Conservation (phyloP, 2,797 vertebrate species). For the Sebastes kiyomatsui region DNA sequence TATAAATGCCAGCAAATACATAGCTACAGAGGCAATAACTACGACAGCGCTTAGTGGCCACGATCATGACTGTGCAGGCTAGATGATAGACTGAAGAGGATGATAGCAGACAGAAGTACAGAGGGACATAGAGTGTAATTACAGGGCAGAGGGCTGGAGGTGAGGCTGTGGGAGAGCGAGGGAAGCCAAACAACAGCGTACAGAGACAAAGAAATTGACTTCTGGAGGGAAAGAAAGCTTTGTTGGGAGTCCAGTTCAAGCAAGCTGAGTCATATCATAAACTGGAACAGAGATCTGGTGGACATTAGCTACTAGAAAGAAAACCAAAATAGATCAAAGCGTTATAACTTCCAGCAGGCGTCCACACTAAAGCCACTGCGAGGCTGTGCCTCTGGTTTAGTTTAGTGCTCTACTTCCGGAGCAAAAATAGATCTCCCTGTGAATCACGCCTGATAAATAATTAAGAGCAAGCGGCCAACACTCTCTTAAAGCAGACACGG, state of each 20-base stretch:
- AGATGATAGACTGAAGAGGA: slow-evolving; percentile 33
- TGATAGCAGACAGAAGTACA: slow-evolving; percentile 53
- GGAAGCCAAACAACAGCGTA: slow-evolving; percentile 49
- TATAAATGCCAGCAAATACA: slow-evolving; percentile 62
- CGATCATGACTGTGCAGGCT: slow-evolving; percentile 37
- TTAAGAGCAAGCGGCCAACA: slow-evolving; percentile 27
- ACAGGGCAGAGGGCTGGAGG: slow-evolving; percentile 52
- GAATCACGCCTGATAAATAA: slow-evolving; percentile 28
- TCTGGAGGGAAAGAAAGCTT: slow-evolving; percentile 45
- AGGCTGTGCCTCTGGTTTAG: slow-evolving; percentile 42
- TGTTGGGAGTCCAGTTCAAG: slow-evolving; percentile 26
- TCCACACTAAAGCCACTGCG: slow-evolving; percentile 37
- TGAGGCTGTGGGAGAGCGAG: slow-evolving; percentile 55
- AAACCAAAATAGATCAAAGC: slow-evolving; percentile 67
- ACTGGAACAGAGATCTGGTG: slow-evolving; percentile 27
- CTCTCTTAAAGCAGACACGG: slow-evolving; percentile 41
- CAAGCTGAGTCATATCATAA: slow-evolving; percentile 46
- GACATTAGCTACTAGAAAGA: slow-evolving; percentile 45
- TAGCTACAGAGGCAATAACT: slow-evolving; percentile 27
- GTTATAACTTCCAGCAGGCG: slow-evolving; percentile 42
- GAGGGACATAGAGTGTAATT: slow-evolving; percentile 66
- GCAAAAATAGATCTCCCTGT: slow-evolving; percentile 50
- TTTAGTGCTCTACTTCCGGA: slow-evolving; percentile 48
- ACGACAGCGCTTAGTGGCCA: slow-evolving; percentile 27
- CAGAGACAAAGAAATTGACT: slow-evolving; percentile 63